Percentiles rank a stretch among this genome's conserved stretches.
Conservation (phyloP, 2,797 vertebrate genomes). For the Varecia variegata region DNA sequence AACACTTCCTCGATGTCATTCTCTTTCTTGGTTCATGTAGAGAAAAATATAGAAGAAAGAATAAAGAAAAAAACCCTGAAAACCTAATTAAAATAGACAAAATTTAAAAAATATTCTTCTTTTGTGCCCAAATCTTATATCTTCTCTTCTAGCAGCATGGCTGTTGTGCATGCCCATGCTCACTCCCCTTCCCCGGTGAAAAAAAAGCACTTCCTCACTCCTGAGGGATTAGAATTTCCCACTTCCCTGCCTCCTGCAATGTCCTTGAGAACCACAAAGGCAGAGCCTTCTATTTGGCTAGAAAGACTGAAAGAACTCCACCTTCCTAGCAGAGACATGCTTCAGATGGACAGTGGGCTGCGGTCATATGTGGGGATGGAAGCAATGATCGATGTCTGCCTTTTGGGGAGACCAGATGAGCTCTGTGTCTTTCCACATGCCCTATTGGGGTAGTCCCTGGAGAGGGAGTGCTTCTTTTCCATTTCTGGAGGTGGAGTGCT, state of each 20-base stretch:
- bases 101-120: neutral
- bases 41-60: neutral
- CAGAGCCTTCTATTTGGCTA: neutral
- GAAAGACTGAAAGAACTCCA: neutral
- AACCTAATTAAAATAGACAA: slow-evolving; percentile 30
- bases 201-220: neutral
- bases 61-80: neutral
- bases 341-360: neutral
- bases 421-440: neutral
- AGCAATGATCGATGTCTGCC: neutral
- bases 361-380: neutral
- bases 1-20: neutral
- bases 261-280: neutral
- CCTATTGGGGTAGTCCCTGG: neutral
- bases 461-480: neutral
- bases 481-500: neutral
- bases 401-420: neutral
- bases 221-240: neutral
- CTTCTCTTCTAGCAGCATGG: neutral
- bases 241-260: neutral
- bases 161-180: neutral
- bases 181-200: neutral
- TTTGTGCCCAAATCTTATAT: neutral
- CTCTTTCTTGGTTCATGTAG: neutral
- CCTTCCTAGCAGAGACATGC: neutral